Evolutionary conservation across 2,113 vertebrate genomes (phyloP), one percentile per base, ranked within the genome.

Genomic region (Perca fluviatilis): DNA sequence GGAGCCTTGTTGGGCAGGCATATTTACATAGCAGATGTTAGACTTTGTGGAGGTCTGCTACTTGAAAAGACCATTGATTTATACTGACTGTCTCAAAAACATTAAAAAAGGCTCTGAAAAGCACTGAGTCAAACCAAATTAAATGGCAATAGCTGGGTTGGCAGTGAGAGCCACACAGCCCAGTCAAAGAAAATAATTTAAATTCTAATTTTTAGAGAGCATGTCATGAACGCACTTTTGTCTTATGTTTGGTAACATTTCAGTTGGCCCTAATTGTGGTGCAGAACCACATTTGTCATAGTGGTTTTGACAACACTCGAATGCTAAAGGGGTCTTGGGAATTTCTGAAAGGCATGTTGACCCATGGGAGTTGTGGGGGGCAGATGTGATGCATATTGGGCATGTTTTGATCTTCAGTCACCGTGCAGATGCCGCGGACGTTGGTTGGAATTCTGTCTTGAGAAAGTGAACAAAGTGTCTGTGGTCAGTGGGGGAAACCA

Each of bases 21-120:
- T 83, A 84, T 85, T 93, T 88, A 89, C 92, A 91, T 68, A 89
- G 80, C 92, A 94, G 90, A 94, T 93, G 90, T 91, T 89, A 40
- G 54, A 80, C 87, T 94, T 94, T 89, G 53, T 65, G 93, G 93
- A 94, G 93, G 94, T 95, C 93, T 82, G 86, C 86, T 91, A 79
- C 90, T 91, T 91, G 80, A 90, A 83, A 87, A 85, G 77, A 77
- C 47, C 65, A 47, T 46, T 91, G 88, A 88, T 90, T 92, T 93
- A 88, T 77, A 56, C 74, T 71, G 79, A 88, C 80, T 70, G 82
- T 65, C 69, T 87, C 79, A 58, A 86, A 90, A 90, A 88, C 79
- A 83, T 76, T 65, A 62, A 72, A 85, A 43, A 79, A 77, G 75
- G 57, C 62, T 67, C 75, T 64, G 61, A 84, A 88, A 83, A 75